A percentile compares a stretch with the other conserved stretches of the same genome.
These are phyloP conservation scores for Ooceraea biroi DNA, from an alignment of 1,140 invertebrate genomes.

Conservation along the genomic window DNA sequence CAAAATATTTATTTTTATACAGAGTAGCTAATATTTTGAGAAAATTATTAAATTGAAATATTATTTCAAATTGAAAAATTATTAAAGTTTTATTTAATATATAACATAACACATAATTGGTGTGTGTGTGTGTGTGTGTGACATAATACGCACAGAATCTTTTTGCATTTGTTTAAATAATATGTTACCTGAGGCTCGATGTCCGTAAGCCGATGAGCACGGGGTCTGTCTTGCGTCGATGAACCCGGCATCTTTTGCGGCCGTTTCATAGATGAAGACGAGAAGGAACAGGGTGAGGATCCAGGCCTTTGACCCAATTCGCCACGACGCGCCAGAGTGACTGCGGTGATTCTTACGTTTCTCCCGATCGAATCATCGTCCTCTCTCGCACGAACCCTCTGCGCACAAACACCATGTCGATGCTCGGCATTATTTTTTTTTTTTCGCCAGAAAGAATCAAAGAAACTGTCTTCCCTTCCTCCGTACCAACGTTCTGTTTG, in stretches of 20 bases:
- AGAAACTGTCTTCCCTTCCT: too few relatives aligned
- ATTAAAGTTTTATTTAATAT: too few relatives aligned
- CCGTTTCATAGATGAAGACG: slow-evolving; percentile 79
- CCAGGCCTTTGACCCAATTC: slow-evolving; percentile 80
- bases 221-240: slow-evolving; percentile 81
- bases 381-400: slow-evolving; percentile 57
- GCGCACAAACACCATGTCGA: slow-evolving; percentile 40
- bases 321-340: slow-evolving; percentile 82
- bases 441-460: not conserved
- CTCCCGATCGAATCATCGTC: slow-evolving; percentile 72
- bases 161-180: slow-evolving; percentile 67
- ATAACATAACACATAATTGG: too few relatives aligned
- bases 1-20: too few relatives aligned
- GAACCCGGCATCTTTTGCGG: slow-evolving; percentile 85
- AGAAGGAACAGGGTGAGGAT: slow-evolving; percentile 78
- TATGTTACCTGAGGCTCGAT: slow-evolving; percentile 83
- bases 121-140: too few relatives aligned
- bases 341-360: slow-evolving; percentile 71
- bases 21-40: too few relatives aligned
- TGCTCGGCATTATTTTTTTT: not conserved
- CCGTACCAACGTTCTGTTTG: too few relatives aligned
- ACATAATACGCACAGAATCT: too few relatives aligned
- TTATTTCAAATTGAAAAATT: too few relatives aligned
- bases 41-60: too few relatives aligned
- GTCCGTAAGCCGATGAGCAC: slow-evolving; percentile 84